Base-by-base conservation (phyloP, 2,113 vertebrate species). In the Condylura cristata region DNA sequence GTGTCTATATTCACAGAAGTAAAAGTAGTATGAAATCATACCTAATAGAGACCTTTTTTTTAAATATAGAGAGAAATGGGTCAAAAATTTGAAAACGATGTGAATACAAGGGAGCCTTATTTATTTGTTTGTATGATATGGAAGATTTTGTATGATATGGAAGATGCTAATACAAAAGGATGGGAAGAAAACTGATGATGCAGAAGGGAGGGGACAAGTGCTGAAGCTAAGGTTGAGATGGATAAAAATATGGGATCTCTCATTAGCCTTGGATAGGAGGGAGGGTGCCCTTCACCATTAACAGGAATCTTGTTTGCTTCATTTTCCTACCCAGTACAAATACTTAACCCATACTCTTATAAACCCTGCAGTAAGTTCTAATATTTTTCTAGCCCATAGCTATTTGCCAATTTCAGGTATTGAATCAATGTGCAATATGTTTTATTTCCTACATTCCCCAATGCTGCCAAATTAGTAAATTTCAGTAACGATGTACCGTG, bases 151-250 rank as follows among this genome's bases (percentile, higher is more conserved):
- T 79, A 60, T 41, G 4, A 66, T n/a, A 68, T 9, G 22, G 7
- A 65, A 12, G 18, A 61, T 32, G 24, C 1, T 75, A 17, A 66
- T 61, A 12, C 6, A 61, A 34, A 26, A 48, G 11, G 51, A 3
- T 20, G 32, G 4, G 0, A 0, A 14, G 0, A 11, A 2, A 13
- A 24, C 18, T 8, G 24, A 44, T 14, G 28, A 39, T 48, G 34
- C 4, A 72, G n/a, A 82, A 71, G 37, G 93, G 6, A 46, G 26
- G 1, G 14, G 5, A 32, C 24, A 80, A 71, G 51, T 58, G 6
- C 5, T 17, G 34, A 1, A 86, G 34, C 12, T 70, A 53, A 18
- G 32, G 17, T 53, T 66, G 11, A 44, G 12, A 11, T 70, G 39
- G n/a, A 48, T 84, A 84, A 66, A 34, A 78, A 24, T 12, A 12